These are phyloP conservation scores for Pantelozetes paolii DNA, from an alignment of 2,888 invertebrate genomes.

Conservation along the genomic window DNA sequence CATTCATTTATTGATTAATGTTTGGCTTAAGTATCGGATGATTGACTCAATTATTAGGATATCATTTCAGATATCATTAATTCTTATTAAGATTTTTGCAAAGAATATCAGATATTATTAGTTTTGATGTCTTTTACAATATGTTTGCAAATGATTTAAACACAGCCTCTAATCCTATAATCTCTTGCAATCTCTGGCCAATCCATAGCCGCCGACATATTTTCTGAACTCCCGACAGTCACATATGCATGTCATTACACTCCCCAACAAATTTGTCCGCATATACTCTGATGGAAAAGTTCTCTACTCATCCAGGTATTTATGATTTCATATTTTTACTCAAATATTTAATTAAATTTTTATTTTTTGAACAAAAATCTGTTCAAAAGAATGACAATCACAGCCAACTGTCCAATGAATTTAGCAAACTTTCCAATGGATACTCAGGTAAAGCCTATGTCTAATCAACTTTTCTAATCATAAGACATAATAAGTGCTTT, in stretches of 20 bases:
- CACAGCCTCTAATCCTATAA: neutral
- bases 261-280: slow-evolving; percentile 46
- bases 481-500: neutral
- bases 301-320: slow-evolving; percentile 43
- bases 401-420: slow-evolving; percentile 91
- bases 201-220: slow-evolving; percentile 48
- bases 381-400: slow-evolving; percentile 65
- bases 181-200: neutral
- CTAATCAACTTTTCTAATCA: neutral
- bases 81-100: too few species aligned
- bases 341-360: neutral
- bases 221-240: slow-evolving; percentile 49
- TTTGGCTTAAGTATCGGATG: too few species aligned
- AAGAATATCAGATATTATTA: too few species aligned
- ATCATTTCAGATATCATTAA: neutral
- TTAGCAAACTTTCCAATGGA: slow-evolving; percentile 88
- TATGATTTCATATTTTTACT: neutral
- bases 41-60: neutral
- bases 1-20: too few species aligned
- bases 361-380: neutral
- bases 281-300: slow-evolving; percentile 42
- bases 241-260: slow-evolving; percentile 49
- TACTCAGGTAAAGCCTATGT: slow-evolving; percentile 56
- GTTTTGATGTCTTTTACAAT: too few species aligned
- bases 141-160: neutral